A percentile compares a stretch with the other conserved stretches of the same genome.
Evolutionary conservation across 2,797 vertebrate species (phyloP).

Genomic region (Spinus olivaceus): DNA sequence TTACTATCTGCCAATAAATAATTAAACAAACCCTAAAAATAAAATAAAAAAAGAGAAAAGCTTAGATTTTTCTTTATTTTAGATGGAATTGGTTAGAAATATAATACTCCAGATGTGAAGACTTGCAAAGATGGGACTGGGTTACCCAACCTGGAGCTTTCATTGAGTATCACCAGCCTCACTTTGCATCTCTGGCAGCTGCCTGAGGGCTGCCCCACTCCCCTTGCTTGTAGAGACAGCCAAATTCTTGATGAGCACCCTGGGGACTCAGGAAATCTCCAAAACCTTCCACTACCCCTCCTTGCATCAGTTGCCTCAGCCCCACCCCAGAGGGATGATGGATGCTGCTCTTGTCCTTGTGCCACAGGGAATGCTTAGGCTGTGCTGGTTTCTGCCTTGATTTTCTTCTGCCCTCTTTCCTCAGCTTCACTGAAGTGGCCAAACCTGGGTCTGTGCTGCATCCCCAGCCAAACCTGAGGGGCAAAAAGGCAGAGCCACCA

Average conservation of each 20-base stretch:
- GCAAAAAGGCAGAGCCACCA: background rate
- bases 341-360: background rate
- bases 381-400: background rate
- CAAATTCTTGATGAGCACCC: background rate
- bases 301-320: fast-evolving
- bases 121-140: fast-evolving
- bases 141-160: background rate
- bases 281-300: background rate
- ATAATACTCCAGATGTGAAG: background rate
- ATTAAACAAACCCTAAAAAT: background rate
- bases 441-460: background rate
- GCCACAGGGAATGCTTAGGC: background rate
- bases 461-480: background rate
- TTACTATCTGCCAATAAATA: background rate
- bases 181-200: fast-evolving
- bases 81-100: background rate
- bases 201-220: fast-evolving
- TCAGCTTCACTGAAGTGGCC: background rate
- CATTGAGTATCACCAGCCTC: background rate
- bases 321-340: fast-evolving
- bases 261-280: background rate
- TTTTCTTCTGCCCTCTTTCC: background rate
- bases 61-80: background rate
- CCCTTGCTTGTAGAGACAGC: background rate
- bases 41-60: background rate